Conservation (phyloP, 2,113 vertebrate species). For the Ardeotis arabs region DNA sequence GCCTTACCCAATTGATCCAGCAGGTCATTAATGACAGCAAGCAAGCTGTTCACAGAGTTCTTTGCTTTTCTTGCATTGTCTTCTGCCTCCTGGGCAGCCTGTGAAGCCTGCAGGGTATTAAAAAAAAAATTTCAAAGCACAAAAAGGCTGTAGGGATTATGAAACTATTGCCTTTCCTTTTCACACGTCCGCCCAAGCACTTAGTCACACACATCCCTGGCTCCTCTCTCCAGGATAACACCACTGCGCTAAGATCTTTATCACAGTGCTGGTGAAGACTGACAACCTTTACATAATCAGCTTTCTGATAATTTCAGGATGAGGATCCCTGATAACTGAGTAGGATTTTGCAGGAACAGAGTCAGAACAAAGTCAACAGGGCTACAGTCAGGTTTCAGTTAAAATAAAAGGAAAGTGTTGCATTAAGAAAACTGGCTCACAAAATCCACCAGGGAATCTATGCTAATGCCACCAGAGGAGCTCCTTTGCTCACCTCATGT, state of each 20-base stretch:
- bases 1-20: conserved; percentile 86
- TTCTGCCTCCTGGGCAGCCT: conserved; percentile 91
- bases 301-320: not conserved
- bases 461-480: not conserved
- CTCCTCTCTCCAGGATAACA: not conserved
- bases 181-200: not conserved
- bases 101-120: conserved; percentile 79
- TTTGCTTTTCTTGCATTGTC: conserved; percentile 95
- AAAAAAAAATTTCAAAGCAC: not conserved
- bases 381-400: not conserved
- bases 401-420: not conserved
- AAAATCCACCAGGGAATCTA: not conserved
- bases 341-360: not conserved
- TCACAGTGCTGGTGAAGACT: not conserved
- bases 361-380: not conserved
- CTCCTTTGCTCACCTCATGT: not conserved
- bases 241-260: not conserved
- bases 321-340: not conserved
- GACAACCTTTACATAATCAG: not conserved
- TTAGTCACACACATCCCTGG: not conserved
- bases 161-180: not conserved
- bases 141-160: not conserved
- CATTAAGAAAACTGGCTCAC: not conserved
- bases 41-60: conserved; percentile 86
- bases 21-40: conserved; percentile 83